phyloP scores from a whole-genome alignment of 2,888 invertebrate species.

The Erpobdella octoculata region DNA sequence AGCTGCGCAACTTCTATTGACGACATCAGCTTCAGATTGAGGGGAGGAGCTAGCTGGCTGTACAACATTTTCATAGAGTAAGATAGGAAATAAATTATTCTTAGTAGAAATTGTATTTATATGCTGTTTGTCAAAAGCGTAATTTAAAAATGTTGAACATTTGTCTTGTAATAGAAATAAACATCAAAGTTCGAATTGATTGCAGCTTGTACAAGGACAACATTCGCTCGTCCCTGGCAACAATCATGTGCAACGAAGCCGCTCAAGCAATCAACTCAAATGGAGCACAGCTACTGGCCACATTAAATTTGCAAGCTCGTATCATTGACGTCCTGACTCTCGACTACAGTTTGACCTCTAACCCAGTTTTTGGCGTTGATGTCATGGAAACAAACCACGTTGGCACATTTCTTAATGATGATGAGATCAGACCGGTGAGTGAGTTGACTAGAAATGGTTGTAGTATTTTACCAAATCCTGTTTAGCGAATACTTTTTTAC shows the following conservation, averaged over 20 bases:
- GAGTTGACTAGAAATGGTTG: background rate
- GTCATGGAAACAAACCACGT: slow-evolving; percentile 17
- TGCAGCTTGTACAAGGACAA: background rate
- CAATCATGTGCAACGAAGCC: slow-evolving; percentile 14
- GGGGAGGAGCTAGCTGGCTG: slow-evolving; percentile 29
- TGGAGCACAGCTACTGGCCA: slow-evolving; percentile 8
- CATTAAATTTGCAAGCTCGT: slow-evolving; percentile 4
- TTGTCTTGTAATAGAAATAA: too few species aligned
- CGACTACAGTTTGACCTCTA: slow-evolving; percentile 20
- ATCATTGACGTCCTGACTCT: slow-evolving; percentile 3
- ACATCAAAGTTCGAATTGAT: background rate
- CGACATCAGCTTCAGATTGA: slow-evolving; percentile 19
- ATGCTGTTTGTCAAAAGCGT: background rate
- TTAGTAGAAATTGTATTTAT: background rate
- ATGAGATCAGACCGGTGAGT: background rate
- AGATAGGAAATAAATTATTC: background rate
- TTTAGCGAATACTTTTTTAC: too few species aligned
- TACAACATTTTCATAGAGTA: slow-evolving; percentile 24
- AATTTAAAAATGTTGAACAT: too few species aligned
- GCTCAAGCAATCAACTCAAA: slow-evolving; percentile 12
- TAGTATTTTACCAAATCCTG: too few species aligned
- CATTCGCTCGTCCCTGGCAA: background rate
- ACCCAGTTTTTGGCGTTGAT: background rate
- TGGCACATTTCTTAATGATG: slow-evolving; percentile 16
- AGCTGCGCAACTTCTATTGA: slow-evolving; percentile 3